phyloP scores from a whole-genome alignment of 2,888 invertebrate genomes.

The Neocrepidodera transversa region DNA sequence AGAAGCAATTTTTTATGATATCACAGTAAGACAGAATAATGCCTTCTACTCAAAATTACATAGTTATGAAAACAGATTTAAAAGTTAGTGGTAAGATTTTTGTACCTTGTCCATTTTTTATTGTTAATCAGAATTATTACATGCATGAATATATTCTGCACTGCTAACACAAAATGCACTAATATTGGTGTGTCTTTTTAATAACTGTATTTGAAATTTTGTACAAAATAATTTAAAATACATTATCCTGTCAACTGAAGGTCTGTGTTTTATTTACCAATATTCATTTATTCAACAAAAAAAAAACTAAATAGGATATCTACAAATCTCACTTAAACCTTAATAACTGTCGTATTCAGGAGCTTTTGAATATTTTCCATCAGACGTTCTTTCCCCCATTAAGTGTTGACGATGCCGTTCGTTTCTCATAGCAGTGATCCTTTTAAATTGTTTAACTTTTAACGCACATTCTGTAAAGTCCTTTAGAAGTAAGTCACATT shows the following conservation, averaged over 20 bases:
- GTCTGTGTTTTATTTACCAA: not conserved
- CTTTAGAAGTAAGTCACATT: constrained; percentile 69
- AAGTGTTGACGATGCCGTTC: constrained; percentile 70
- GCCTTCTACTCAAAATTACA: constrained; percentile 43
- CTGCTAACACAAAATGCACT: constrained; percentile 54
- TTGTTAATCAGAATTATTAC: constrained; percentile 38
- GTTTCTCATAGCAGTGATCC: constrained; percentile 68
- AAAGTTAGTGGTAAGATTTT: constrained; percentile 42
- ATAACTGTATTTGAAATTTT: constrained; percentile 52
- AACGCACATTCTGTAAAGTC: constrained; percentile 77
- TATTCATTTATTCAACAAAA: constrained; percentile 5
- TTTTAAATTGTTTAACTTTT: constrained; percentile 66
- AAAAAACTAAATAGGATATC: constrained; percentile 12
- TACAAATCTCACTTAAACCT: constrained; percentile 32
- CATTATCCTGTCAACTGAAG: constrained; percentile 9
- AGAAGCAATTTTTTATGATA: no score
- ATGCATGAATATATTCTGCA: constrained; percentile 48
- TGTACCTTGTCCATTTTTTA: constrained; percentile 49
- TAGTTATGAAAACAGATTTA: constrained; percentile 34
- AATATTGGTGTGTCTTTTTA: constrained; percentile 47
- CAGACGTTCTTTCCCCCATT: constrained; percentile 65
- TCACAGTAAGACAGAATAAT: constrained; percentile 36
- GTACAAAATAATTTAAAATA: constrained; percentile 50
- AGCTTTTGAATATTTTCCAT: constrained; percentile 63
- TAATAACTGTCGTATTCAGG: constrained; percentile 69